Conservation (phyloP, 2,888 invertebrate species). For the Limenitis camilla region DNA sequence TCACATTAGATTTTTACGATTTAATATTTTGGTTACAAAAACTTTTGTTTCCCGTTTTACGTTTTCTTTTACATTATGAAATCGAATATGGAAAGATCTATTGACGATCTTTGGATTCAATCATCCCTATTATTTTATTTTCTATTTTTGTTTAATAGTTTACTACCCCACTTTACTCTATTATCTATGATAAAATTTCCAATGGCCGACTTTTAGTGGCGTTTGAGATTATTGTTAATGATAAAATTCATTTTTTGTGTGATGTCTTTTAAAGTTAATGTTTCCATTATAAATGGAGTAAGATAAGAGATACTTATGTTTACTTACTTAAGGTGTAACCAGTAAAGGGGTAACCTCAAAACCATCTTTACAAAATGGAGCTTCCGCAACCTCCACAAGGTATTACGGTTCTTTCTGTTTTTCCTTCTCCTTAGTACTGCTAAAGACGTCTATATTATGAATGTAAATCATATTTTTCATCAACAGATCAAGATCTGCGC, state of each 20-base stretch:
- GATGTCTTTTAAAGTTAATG: conserved; percentile 12
- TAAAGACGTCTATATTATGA: background rate
- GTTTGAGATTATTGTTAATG: conserved; percentile 5
- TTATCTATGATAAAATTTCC: conserved; percentile 11
- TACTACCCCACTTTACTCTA: background rate
- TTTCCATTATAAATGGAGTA: conserved; percentile 1
- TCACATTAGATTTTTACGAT: no score
- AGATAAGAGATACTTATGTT: conserved; percentile 8
- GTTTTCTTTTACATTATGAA: no score
- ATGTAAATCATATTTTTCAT: conserved; percentile 19
- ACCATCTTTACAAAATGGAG: conserved; percentile 53
- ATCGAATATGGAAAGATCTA: no score
- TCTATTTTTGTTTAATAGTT: background rate
- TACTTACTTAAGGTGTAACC: conserved; percentile 1
- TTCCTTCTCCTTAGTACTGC: background rate
- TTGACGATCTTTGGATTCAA: no score
- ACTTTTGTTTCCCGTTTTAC: no score
- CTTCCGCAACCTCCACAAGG: conserved; percentile 78
- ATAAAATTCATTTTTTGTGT: conserved; percentile 3
- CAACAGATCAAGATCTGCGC: conserved; percentile 92
- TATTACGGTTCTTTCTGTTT: conserved; percentile 31
- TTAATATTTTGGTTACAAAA: no score
- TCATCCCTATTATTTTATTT: no score
- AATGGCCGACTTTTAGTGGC: conserved; percentile 18
- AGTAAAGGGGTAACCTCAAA: conserved; percentile 49